Percentiles rank a stretch among this genome's conserved stretches.
These are phyloP conservation scores for Lithophane semibrunnea DNA, from an alignment of 2,888 invertebrate genomes.

Conservation along the genomic window DNA sequence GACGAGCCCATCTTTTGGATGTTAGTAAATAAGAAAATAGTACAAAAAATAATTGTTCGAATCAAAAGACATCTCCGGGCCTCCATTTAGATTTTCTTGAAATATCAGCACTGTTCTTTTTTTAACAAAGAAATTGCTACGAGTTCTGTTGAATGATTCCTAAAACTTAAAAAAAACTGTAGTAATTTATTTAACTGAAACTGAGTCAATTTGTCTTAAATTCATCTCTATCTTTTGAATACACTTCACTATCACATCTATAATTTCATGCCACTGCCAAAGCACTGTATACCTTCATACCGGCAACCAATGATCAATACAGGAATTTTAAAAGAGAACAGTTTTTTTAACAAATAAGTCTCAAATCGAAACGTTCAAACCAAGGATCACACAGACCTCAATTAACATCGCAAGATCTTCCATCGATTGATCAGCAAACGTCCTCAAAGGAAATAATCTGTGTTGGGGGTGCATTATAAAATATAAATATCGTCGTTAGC, in stretches of 20 bases:
- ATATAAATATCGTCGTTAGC: slow-evolving; percentile 90
- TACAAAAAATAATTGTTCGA: not conserved
- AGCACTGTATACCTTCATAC: not conserved
- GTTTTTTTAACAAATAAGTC: not conserved
- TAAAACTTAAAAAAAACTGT: not conserved
- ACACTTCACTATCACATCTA: not conserved
- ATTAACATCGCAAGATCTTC: slow-evolving; percentile 67
- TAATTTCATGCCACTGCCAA: not conserved
- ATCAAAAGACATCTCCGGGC: not conserved
- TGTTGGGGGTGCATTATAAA: slow-evolving; percentile 84
- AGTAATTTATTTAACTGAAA: not conserved
- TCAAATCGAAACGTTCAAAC: slow-evolving; percentile 13
- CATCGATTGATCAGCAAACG: slow-evolving; percentile 76
- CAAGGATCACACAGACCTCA: slow-evolving; percentile 56
- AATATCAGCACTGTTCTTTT: not conserved
- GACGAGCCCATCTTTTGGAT: slow-evolving; percentile 43
- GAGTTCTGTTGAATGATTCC: not conserved
- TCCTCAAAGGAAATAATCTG: slow-evolving; percentile 89
- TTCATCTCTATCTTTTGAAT: not conserved
- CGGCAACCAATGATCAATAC: not conserved
- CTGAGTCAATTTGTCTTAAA: too few relatives aligned
- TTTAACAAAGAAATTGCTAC: not conserved
- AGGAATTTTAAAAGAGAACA: not conserved
- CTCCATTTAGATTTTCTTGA: not conserved
- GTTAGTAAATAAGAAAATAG: not conserved